A percentile compares a stretch with the other conserved stretches of the same genome.
phyloP scores from a whole-genome alignment of 2,888 invertebrate genomes.

The Eurytoma californica region DNA sequence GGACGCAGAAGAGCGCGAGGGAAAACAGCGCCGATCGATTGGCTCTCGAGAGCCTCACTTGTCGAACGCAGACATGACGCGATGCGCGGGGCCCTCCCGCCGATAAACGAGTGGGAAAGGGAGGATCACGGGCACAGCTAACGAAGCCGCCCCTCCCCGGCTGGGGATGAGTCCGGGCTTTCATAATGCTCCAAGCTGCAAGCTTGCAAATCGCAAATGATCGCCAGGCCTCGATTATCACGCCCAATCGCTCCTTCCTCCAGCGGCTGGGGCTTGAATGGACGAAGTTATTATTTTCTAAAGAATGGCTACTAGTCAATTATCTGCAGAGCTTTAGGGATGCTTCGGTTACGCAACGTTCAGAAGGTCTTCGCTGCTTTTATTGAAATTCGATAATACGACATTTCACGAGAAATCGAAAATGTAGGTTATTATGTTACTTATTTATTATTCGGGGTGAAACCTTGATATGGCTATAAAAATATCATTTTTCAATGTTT shows the following conservation, averaged over 20 bases:
- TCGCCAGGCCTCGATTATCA: neutral
- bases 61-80: conserved; percentile 24
- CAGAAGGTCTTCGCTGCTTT: no score
- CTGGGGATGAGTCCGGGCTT: neutral
- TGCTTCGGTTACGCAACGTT: neutral
- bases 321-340: neutral
- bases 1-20: neutral
- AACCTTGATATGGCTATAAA: no score
- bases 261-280: neutral
- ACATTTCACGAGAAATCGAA: no score
- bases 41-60: conserved; percentile 35
- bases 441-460: no score
- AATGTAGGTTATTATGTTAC: no score
- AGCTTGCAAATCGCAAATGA: conserved; percentile 17
- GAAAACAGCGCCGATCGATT: conserved; percentile 19
- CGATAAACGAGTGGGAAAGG: conserved; percentile 26
- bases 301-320: neutral
- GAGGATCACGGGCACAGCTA: neutral
- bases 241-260: neutral
- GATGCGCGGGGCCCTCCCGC: neutral
- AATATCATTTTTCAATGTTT: no score
- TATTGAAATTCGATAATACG: no score
- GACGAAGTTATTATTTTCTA: neutral
- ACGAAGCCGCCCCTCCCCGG: neutral
- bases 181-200: neutral